These are phyloP conservation scores for Pangasius sanitwongsei DNA, from an alignment of 2,797 vertebrate genomes.

Conservation along the genomic window DNA sequence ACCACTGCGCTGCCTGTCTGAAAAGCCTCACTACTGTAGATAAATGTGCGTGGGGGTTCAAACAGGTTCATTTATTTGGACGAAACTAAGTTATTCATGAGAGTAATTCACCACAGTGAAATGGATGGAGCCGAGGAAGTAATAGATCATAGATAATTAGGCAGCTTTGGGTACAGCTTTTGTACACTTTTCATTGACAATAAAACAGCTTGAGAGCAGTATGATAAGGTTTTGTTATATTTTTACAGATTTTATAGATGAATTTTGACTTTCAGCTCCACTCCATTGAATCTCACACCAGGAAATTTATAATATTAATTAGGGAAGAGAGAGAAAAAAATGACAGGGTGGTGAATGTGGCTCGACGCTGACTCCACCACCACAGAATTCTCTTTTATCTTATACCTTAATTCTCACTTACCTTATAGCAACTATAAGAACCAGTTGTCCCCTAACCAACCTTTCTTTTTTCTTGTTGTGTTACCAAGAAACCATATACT, in stretches of 20 bases:
- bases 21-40: slow-evolving; percentile 45
- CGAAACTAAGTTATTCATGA: slow-evolving; percentile 28
- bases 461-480: not conserved
- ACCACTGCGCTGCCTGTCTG: slow-evolving; percentile 39
- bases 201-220: slow-evolving; percentile 32
- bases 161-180: slow-evolving; percentile 30
- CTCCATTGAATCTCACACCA: slow-evolving; percentile 1
- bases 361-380: not conserved
- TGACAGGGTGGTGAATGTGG: not conserved
- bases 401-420: not conserved
- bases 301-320: slow-evolving; percentile 21
- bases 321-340: not conserved
- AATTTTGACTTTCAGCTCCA: slow-evolving; percentile 18
- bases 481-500: not conserved
- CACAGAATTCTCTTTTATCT: not conserved
- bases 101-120: slow-evolving; percentile 27
- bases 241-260: slow-evolving; percentile 19
- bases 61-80: slow-evolving; percentile 41
- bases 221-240: slow-evolving; percentile 19
- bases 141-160: slow-evolving; percentile 43
- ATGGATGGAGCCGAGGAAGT: slow-evolving; percentile 18
- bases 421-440: not conserved
- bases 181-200: slow-evolving; percentile 19
- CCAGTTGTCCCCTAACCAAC: not conserved
- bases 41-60: slow-evolving; percentile 39